Base-by-base conservation (phyloP, 2,888 invertebrate genomes). In the Cenopis cana region DNA sequence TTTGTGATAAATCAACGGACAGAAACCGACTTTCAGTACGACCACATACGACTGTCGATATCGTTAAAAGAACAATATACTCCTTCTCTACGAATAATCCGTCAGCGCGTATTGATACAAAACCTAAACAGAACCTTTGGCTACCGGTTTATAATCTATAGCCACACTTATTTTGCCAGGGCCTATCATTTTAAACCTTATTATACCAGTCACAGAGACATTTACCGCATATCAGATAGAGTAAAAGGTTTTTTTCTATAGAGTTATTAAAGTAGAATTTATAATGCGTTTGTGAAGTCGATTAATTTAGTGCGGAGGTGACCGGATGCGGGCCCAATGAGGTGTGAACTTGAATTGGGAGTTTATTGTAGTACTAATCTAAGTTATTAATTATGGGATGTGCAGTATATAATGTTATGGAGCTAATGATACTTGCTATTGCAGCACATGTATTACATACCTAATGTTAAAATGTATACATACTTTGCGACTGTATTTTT, bases 191-290 rank as follows among this genome's bases (percentile, higher is more conserved):
- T 14, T 69, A 0, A 74, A 74, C 74, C 76, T 69, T 85, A 81
- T 59, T 0, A 0, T 2, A 0, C 1, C 14, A 0, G 3, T 0
- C n/a, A 66, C 81, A 84, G 69, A 71, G 76, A 36, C 49, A 20
- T 69, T 69, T 72, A 29, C 56, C 24, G 36, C 9, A 11, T 55
- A 38, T 1, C 36, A n/a, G 10, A 10, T 41, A 41, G 5, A n/a
- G 9, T 14, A 24, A 55, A 29, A 2, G 54, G 36, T 8, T 83
- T 79, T 79, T 78, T 81, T 77, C 80, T 78, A 85, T 86, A 82
- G 80, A 85, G 86, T 87, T 86, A 89, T 89, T 88, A 90, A 87
- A 86, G 81, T 78, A 82, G 84, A 86, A 90, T 90, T 90, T 90
- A 90, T 89, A 84, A 83, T 83, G 78, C 78, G 79, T 78, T 75